Base-by-base conservation (phyloP, 2,888 invertebrate genomes). In the Pogonocherus hispidulus region DNA sequence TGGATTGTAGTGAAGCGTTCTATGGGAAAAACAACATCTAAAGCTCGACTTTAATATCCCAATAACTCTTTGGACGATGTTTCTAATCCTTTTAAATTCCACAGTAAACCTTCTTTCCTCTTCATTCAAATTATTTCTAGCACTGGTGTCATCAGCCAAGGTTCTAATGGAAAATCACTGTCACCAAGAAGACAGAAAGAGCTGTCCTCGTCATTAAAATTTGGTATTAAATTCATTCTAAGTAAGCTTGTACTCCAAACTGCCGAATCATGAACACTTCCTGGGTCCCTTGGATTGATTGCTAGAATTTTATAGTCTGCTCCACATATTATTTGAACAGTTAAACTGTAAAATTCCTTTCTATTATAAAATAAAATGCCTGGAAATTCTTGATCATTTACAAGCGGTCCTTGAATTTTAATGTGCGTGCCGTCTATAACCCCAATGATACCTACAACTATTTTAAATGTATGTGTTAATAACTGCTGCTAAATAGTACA, bases 301-400 rank as follows among this genome's bases (percentile, higher is more conserved):
- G 27, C 27, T 8, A 27, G 8, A 8, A 27, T 27, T 27, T 27
- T 27, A 27, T 27, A 27, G 27, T 27, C 27, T 8, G 8, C 27
- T 5, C 27, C 27, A 27, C 27, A 27, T 27, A 27, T 27, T 27
- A 27, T 16, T 18, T 46, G 46, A 46, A 18, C 18, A 46, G 9
- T 46, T 46, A 46, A 16, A 46, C 46, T 46, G 16, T 46, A 46
- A 18, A 46, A 46, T 46, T 6, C 46, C 18, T 46, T 46, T 16
- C 46, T 46, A 16, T 46, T 46, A 14, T 46, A 46, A 46, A 46
- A 46, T 46, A 46, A 16, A 46, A 46, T 46, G 5, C 46, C 46
- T 16, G 18, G 46, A 46, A 16, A 46, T 16, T 46, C 14, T n/a
- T n/a, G 46, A 16, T 46, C 46, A 16, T 46, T 18, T 16, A 46